Conservation (phyloP, 2,888 invertebrate species). For the Sarcophaga caerulescens region DNA sequence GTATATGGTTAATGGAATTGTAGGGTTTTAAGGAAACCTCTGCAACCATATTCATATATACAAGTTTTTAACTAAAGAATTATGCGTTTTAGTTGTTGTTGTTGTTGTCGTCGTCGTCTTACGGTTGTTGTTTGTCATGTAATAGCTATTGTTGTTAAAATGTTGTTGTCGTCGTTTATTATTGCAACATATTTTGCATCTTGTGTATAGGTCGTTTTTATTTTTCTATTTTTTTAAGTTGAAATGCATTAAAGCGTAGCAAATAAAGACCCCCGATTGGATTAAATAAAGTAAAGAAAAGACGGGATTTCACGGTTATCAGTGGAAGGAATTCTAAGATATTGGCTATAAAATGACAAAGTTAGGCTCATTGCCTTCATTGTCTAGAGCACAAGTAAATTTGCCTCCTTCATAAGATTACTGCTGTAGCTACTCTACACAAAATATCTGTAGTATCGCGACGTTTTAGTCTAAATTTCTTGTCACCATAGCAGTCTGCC, state of each 20-base stretch:
- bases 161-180: slow-evolving; percentile 69
- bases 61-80: slow-evolving; percentile 44
- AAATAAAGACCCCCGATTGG: background rate
- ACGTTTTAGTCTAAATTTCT: no score
- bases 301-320: background rate
- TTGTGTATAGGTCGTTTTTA: background rate
- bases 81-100: slow-evolving; percentile 29
- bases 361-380: no score
- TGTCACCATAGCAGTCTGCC: no score
- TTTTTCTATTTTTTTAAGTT: background rate
- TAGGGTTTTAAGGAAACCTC: background rate
- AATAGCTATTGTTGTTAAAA: slow-evolving; percentile 64
- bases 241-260: background rate
- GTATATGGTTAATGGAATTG: background rate
- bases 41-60: slow-evolving; percentile 9
- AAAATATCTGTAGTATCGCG: no score
- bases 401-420: no score
- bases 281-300: background rate
- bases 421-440: no score
- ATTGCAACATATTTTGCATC: slow-evolving; percentile 57
- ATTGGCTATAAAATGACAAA: no score
- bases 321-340: no score
- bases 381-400: no score
- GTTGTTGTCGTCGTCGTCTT: slow-evolving; percentile 36
- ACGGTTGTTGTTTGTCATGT: slow-evolving; percentile 59